Percentiles rank a stretch among this genome's conserved stretches.
These are phyloP conservation scores for Eristalinus sepulchralis DNA, from an alignment of 2,888 invertebrate species.

Conservation along the genomic window DNA sequence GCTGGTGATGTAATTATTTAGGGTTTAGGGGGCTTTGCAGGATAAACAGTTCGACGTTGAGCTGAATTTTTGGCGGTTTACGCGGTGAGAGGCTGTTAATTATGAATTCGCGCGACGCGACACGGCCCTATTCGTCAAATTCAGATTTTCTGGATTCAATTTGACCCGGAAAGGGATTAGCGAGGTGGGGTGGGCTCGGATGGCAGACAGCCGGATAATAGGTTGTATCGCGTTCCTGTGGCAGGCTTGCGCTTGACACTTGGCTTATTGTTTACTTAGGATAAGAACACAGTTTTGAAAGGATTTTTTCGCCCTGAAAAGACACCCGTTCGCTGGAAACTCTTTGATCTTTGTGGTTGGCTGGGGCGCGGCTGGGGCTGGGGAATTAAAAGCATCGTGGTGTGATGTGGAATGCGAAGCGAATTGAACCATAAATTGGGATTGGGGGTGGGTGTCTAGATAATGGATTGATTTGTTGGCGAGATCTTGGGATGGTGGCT, in stretches of 20 bases:
- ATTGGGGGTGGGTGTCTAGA: neutral
- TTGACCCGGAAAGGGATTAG: conserved; percentile 52
- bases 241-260: conserved; percentile 64
- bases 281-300: conserved; percentile 67
- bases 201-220: conserved; percentile 27
- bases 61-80: conserved; percentile 66
- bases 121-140: conserved; percentile 62
- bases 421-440: neutral
- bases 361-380: neutral
- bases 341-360: conserved; percentile 56
- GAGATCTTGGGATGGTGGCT: neutral
- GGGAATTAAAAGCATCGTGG: conserved; percentile 17
- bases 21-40: conserved; percentile 55
- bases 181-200: conserved; percentile 26
- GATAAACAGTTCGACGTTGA: conserved; percentile 53
- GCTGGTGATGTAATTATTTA: conserved; percentile 64
- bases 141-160: conserved; percentile 44
- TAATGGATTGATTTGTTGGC: conserved; percentile 20
- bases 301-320: conserved; percentile 63
- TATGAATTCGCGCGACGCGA: conserved; percentile 59
- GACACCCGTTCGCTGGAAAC: conserved; percentile 31
- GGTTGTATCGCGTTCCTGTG: conserved; percentile 32
- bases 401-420: conserved; percentile 8
- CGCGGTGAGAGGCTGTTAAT: conserved; percentile 54
- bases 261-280: conserved; percentile 69